Evolutionary conservation across 2,113 vertebrate species (phyloP), one percentile per base, ranked within the genome.

Genomic region (Oryzias melastigma): DNA sequence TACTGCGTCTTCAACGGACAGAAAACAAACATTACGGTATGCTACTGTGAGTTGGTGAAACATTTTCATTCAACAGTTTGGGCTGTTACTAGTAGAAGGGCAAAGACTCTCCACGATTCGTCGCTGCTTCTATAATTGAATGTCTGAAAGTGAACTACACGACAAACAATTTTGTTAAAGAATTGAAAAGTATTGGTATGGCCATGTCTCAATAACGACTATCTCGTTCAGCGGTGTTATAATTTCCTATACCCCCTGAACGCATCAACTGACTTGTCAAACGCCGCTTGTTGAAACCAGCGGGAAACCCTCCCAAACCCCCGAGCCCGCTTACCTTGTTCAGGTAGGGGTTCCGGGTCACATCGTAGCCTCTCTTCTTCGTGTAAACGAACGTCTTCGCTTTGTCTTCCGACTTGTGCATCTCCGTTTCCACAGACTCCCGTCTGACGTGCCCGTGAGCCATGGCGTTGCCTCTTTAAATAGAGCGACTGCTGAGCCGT

Each of bases 281-380:
- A 61, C 29, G 25, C 13, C 18, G 14, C 24, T 47, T 5, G 50
- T 1, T 12, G 25, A 52, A 75, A 75, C 40, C 16, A 52, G n/a
- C 17, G 6, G 27, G 12, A 68, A 78, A 76, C n/a, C 27, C 8
- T 0, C 29, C 3, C 20, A n/a, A 20, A 17, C 12, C 22, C 0
- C 14, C 16, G 3, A 1, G 6, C 4, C 7, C 44, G 19, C 66
- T 65, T 41, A 96, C 95, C 94, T 96, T 96, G 85, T 96, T 96
- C 61, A 95, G 89, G 64, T 90, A 82, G 4, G 95, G 93, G 89
- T 90, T 85, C 7, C 96, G 89, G 35, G 91, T 92, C 19, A 96
- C 84, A 49, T 95, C 91, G 84, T 91, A 93, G 82, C 95, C 93
- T 87, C 92, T 90, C 82, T 93, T 93, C 87, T 89, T 90, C 55